Percentiles rank a stretch among this genome's conserved stretches.
phyloP scores from a whole-genome alignment of 1,140 invertebrate genomes.

The Liolophura sinensis region DNA sequence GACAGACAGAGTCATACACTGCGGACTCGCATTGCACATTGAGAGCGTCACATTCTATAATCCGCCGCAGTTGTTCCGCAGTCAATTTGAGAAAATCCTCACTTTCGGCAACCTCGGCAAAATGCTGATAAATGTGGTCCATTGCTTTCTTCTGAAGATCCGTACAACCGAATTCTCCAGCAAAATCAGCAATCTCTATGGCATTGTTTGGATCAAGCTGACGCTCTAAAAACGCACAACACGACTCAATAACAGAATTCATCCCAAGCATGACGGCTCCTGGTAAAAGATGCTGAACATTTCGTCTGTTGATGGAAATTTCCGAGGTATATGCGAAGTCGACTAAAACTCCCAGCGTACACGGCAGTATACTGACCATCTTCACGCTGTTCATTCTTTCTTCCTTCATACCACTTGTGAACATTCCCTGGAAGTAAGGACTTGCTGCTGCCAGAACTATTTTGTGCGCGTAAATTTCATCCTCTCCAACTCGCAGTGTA shows the following conservation, averaged over 20 bases:
- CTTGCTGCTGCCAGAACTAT: conserved; percentile 38
- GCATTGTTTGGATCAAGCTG: conserved; percentile 47
- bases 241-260: conserved; percentile 45
- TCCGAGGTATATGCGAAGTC: neutral
- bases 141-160: conserved; percentile 83
- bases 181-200: conserved; percentile 81
- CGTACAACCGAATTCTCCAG: conserved; percentile 85
- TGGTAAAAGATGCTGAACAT: conserved; percentile 75
- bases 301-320: neutral
- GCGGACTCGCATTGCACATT: conserved; percentile 89
- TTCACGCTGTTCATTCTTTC: conserved; percentile 70
- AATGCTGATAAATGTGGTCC: conserved; percentile 87
- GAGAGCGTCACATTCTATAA: conserved; percentile 84
- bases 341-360: neutral
- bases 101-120: conserved; percentile 84
- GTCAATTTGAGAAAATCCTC: conserved; percentile 88
- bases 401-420: conserved; percentile 41
- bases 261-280: conserved; percentile 51
- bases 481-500: conserved; percentile 47
- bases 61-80: conserved; percentile 74
- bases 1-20: conserved; percentile 85
- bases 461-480: conserved; percentile 36
- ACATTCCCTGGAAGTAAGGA: conserved; percentile 49
- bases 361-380: conserved; percentile 58
- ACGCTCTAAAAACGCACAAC: conserved; percentile 39